Conservation (phyloP, 64 coral and sea anemone genomes). For the Stichodactyla helianthus region DNA sequence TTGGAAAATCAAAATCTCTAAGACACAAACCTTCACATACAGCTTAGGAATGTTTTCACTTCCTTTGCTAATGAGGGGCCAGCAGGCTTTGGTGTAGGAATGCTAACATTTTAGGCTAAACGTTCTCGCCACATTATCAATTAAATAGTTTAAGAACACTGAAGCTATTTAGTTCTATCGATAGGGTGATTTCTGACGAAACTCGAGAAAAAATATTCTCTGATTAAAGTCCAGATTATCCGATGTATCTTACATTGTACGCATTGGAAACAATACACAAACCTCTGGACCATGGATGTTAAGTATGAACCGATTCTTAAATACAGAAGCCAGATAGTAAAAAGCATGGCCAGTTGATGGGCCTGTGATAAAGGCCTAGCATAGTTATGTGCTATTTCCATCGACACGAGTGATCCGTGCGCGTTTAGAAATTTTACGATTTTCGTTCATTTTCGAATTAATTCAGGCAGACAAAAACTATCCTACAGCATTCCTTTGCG, state of each 20-base stretch:
- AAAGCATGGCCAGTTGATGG: not conserved
- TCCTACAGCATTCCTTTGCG: slow-evolving; percentile 10
- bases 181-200: not conserved
- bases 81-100: not conserved
- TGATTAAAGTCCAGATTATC: slow-evolving; percentile 4
- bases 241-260: not conserved
- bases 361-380: not conserved
- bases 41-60: slow-evolving; percentile 17
- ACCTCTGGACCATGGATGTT: not conserved
- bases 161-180: slow-evolving; percentile 11
- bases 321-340: slow-evolving; percentile 3
- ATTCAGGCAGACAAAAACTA: not conserved
- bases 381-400: not conserved
- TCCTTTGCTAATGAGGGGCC: slow-evolving; percentile 11
- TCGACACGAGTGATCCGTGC: not conserved
- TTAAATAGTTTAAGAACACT: slow-evolving; percentile 24
- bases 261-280: not conserved
- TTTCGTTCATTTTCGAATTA: slow-evolving; percentile 5
- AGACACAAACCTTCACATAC: slow-evolving; percentile 12
- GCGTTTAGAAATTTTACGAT: slow-evolving; percentile 1
- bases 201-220: slow-evolving; percentile 7
- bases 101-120: slow-evolving; percentile 21
- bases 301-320: not conserved
- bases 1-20: not conserved
- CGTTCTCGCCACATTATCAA: slow-evolving; percentile 8